Percentiles rank a stretch among this genome's conserved stretches.
These are phyloP conservation scores for Oriolus oriolus DNA, from an alignment of 2,113 vertebrate genomes.

Conservation along the genomic window DNA sequence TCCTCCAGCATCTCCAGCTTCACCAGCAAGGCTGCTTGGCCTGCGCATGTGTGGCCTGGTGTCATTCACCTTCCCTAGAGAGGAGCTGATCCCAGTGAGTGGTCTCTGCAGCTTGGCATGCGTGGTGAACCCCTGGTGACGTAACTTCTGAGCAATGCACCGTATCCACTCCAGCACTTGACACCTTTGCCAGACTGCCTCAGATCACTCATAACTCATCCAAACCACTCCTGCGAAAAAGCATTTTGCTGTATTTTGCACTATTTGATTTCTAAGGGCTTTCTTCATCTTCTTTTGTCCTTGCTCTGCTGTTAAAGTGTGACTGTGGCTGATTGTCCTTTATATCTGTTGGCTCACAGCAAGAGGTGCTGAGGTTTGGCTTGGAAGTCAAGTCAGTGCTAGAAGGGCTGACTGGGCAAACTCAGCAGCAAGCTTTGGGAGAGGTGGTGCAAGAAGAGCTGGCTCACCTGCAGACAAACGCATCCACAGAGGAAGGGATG, in stretches of 20 bases:
- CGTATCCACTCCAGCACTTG: neutral
- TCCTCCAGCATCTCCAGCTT: neutral
- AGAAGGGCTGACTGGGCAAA: neutral
- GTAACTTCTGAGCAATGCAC: neutral
- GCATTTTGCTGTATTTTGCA: neutral
- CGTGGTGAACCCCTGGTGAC: neutral
- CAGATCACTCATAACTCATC: neutral
- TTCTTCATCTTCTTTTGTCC: neutral
- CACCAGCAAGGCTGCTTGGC: neutral
- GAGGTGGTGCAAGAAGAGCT: neutral
- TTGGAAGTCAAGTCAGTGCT: neutral
- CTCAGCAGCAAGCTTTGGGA: neutral
- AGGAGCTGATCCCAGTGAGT: neutral
- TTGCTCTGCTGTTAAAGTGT: neutral
- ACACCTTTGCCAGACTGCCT: neutral
- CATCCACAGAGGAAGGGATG: neutral
- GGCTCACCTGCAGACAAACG: neutral
- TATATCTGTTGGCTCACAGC: neutral
- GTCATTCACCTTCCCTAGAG: neutral
- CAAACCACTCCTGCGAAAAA: neutral
- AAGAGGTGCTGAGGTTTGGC: neutral
- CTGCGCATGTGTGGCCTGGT: accelerated
- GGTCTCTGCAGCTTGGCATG: neutral
- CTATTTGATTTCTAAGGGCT: neutral
- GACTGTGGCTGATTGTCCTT: neutral